These are phyloP conservation scores for Crossocerus cetratus DNA, from an alignment of 2,888 invertebrate genomes.

Conservation along the genomic window DNA sequence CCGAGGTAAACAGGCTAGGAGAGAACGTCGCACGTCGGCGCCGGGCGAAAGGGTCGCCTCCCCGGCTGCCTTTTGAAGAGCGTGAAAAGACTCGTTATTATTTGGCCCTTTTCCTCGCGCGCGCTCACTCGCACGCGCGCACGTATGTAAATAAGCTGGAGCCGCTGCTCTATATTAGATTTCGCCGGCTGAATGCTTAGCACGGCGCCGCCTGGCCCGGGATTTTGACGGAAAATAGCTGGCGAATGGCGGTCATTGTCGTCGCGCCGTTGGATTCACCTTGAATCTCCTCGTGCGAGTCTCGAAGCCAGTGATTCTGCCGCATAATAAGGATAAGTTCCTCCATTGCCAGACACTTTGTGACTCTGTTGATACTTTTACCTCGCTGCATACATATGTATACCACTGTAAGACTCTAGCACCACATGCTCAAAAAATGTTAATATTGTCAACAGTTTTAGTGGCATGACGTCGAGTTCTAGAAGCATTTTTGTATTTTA, in stretches of 20 bases:
- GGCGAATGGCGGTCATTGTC: neutral
- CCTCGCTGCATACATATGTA: too few species aligned
- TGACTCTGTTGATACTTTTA: too few species aligned
- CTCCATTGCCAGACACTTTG: too few species aligned
- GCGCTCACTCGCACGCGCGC: neutral
- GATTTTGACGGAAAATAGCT: conserved; percentile 9
- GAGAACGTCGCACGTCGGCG: conserved; percentile 14
- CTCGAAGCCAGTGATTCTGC: neutral
- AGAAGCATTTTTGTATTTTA: too few species aligned
- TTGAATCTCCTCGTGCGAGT: neutral
- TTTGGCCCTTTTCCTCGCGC: conserved; percentile 29
- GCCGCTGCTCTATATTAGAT: conserved; percentile 40
- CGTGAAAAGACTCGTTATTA: conserved; percentile 57
- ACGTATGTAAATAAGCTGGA: conserved; percentile 33
- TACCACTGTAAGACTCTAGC: too few species aligned
- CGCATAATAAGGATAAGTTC: neutral
- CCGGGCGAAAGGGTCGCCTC: conserved; percentile 16
- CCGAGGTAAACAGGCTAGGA: conserved; percentile 55
- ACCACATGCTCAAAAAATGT: too few species aligned
- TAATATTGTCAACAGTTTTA: too few species aligned
- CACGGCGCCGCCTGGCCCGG: neutral
- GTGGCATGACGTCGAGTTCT: too few species aligned
- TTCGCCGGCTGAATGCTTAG: conserved; percentile 10
- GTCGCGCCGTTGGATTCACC: neutral
- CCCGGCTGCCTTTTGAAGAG: conserved; percentile 29